Evolutionary conservation across 2,888 invertebrate genomes (phyloP), one percentile per base, ranked within the genome.

Genomic region (Lissocephala sabroskyi): DNA sequence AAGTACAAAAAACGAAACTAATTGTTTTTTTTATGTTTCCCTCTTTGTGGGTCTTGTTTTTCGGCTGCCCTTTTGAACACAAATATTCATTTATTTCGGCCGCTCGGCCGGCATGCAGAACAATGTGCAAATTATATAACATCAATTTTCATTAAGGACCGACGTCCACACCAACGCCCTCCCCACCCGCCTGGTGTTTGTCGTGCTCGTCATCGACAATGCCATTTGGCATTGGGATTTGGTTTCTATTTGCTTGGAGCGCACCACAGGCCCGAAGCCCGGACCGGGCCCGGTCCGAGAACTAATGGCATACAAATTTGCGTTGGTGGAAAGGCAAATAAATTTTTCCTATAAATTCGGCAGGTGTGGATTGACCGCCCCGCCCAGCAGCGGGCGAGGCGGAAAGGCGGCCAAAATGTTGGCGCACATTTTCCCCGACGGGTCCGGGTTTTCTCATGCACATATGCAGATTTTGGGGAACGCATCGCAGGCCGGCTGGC

Each of bases 281-380:
- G n/a, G n/a, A n/a, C n/a, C n/a, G n/a, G n/a, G n/a, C 32, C n/a
- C 13, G 32, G 13, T 32, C 32, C 3, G 32, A 32, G 56, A 65
- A 70, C 62, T 73, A 70, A 70, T 76, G 73, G 74, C 70, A 60
- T 62, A 76, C 62, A 70, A 73, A 70, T 65, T 62, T 62, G 57
- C 56, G 45, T 51, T 37, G n/a, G 41, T 46, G 36, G 28, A 17
- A 19, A 16, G 19, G 35, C 41, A 46, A 49, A 47, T 46, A 46
- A 37, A 53, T 59, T 43, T 29, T n/a, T n/a, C n/a, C n/a, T n/a
- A n/a, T n/a, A n/a, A n/a, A n/a, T n/a, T n/a, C n/a, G n/a, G n/a
- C n/a, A n/a, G n/a, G n/a, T n/a, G n/a, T n/a, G n/a, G n/a, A n/a
- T n/a, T n/a, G n/a, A n/a, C n/a, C n/a, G n/a, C n/a, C n/a, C n/a